Evolutionary conservation across 2,113 vertebrate genomes (phyloP).

Genomic region (Acanthisitta chloris): DNA sequence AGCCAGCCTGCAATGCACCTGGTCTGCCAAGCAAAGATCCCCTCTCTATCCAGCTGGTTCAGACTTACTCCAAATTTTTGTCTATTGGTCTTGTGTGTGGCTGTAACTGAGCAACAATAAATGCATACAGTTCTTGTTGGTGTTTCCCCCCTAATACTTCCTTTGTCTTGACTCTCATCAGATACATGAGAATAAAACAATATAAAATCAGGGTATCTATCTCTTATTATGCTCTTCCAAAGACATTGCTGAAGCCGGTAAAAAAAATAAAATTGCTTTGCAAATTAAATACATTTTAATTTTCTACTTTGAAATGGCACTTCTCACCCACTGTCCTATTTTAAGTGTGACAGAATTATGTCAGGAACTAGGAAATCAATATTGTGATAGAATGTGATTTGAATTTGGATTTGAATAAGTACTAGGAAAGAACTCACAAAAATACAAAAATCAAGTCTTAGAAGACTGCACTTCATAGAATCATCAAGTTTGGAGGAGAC

Average conservation of each 20-base stretch:
- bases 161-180: background rate
- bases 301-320: background rate
- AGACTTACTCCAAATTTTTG: background rate
- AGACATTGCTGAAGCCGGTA: background rate
- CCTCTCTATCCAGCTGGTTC: slow-evolving; percentile 1
- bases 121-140: background rate
- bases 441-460: background rate
- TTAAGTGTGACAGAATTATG: background rate
- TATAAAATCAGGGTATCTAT: background rate
- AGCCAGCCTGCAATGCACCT: background rate
- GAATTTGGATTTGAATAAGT: background rate
- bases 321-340: background rate
- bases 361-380: background rate
- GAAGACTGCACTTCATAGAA: background rate
- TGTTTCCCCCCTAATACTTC: background rate
- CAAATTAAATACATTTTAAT: background rate
- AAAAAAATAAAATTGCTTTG: background rate
- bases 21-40: background rate
- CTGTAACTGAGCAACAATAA: slow-evolving; percentile 3
- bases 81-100: background rate
- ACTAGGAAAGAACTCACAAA: background rate
- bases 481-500: too few species aligned
- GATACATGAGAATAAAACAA: background rate
- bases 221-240: background rate
- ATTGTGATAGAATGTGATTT: background rate